Evolutionary conservation across 2,888 invertebrate species (phyloP), one percentile per base, ranked within the genome.

Genomic region (Orchesellides sinensis): DNA sequence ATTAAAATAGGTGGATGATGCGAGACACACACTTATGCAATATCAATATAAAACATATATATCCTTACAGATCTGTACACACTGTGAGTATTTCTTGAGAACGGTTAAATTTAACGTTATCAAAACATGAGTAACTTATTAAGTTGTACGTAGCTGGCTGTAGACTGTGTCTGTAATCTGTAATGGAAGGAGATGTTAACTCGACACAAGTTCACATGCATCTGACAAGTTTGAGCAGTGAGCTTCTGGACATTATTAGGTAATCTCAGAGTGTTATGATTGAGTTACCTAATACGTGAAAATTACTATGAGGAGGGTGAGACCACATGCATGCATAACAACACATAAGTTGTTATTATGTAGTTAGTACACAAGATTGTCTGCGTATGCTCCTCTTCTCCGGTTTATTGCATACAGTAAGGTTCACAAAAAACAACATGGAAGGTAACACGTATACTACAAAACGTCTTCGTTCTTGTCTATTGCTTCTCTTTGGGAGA

Each of bases 241-340:
- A 72, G 80, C 80, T 80, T 56, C 80, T 80, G 80, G 80, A 80
- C 80, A 80, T 65, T 65, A 80, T 79, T 79, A 79, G 70, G 69
- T 65, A 70, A 79, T 54, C 35, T 27, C 40, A 52, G 52, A 63
- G 54, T 49, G 49, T 23, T 59, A 56, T 68, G 61, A 68, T 47
- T 49, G 54, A 69, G 32, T 70, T 79, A 40, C 19, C 35, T 63
- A 79, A 70, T 49, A n/a, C 47, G 54, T 49, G 69, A 27, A 8
- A 79, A 78, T 35, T 12, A 25, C 65, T 75, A 54, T 45, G 61
- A 69, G 78, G 69, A 66, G 75, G 54, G 75, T 66, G 66, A 75
- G 79, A 79, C 77, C 77, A 77, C 77, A 77, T 77, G 63, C 77
- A 77, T 61, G 59, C 45, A 32, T 56, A 17, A 75, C 54, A 54